phyloP scores from a whole-genome alignment of 1,140 invertebrate species.

The Atta cephalotes region DNA sequence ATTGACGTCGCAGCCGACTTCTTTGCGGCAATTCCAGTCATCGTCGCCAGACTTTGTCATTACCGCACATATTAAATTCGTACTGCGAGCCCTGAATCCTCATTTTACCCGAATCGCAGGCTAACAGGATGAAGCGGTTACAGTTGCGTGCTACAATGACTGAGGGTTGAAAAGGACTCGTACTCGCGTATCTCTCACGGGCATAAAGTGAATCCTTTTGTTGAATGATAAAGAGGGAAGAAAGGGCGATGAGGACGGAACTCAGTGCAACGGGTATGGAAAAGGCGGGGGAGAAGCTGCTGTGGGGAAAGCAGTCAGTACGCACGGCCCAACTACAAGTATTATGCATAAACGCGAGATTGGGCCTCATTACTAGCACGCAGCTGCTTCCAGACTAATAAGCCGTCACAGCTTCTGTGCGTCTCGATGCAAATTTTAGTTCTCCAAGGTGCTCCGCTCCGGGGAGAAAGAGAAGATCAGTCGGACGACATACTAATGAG shows the following conservation, averaged over 20 bases:
- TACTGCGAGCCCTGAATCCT: not conserved
- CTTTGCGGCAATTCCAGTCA: not conserved
- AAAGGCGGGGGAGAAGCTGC: constrained; percentile 28
- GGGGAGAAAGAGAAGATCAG: constrained; percentile 22
- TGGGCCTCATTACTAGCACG: constrained; percentile 85
- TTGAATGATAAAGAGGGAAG: constrained; percentile 34
- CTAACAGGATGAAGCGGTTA: constrained; percentile 47
- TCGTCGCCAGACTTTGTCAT: constrained; percentile 30
- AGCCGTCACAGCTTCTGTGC: constrained; percentile 85
- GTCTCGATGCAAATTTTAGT: constrained; percentile 72
- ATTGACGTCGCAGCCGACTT: constrained; percentile 16
- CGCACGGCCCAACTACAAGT: constrained; percentile 50
- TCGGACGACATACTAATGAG: constrained; percentile 5
- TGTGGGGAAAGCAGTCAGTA: constrained; percentile 1
- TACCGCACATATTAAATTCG: constrained; percentile 60
- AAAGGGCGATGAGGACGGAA: not conserved
- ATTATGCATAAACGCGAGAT: constrained; percentile 82
- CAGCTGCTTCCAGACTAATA: constrained; percentile 85
- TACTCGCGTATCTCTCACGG: constrained; percentile 5
- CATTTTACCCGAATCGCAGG: not conserved
- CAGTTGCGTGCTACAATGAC: not conserved
- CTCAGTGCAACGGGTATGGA: not conserved
- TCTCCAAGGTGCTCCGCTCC: constrained; percentile 27
- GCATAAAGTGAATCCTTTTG: constrained; percentile 55
- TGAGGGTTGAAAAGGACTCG: constrained; percentile 26